Conservation (phyloP, 2,888 invertebrate genomes). For the Drosophila lacicola region DNA sequence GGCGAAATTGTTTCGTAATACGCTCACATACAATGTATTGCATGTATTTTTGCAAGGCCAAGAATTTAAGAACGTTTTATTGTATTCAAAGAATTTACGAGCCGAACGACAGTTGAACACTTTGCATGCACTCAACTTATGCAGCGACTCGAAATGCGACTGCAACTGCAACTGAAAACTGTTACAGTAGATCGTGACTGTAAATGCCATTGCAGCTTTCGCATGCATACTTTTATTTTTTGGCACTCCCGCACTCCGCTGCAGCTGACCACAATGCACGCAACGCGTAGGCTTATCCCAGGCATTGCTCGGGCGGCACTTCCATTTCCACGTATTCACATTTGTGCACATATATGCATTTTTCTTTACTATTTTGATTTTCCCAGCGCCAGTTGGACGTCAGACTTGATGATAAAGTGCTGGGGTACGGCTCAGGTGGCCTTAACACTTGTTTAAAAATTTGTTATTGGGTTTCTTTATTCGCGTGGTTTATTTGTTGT, state of each 20-base stretch:
- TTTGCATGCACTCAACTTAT: conserved; percentile 58
- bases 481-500: conserved; percentile 61
- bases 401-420: conserved; percentile 3
- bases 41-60: conserved; percentile 2
- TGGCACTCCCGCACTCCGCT: conserved; percentile 34
- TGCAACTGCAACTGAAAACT: conserved; percentile 19
- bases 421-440: conserved; percentile 60
- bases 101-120: conserved; percentile 41
- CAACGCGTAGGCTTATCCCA: conserved; percentile 40
- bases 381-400: conserved; percentile 10
- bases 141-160: conserved; percentile 18
- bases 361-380: conserved; percentile 25
- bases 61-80: conserved; percentile 5
- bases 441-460: conserved; percentile 80
- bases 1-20: conserved; percentile 2
- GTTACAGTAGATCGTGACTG: conserved; percentile 20
- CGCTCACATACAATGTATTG: not conserved
- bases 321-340: conserved; percentile 60
- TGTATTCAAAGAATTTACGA: conserved; percentile 44
- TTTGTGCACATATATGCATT: conserved; percentile 30
- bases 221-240: conserved; percentile 55
- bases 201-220: conserved; percentile 37
- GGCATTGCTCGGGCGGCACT: conserved; percentile 34
- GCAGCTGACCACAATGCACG: conserved; percentile 58
- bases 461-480: conserved; percentile 72